Conservation (phyloP, 1,140 invertebrate species). For the Frieseomelitta varia region DNA sequence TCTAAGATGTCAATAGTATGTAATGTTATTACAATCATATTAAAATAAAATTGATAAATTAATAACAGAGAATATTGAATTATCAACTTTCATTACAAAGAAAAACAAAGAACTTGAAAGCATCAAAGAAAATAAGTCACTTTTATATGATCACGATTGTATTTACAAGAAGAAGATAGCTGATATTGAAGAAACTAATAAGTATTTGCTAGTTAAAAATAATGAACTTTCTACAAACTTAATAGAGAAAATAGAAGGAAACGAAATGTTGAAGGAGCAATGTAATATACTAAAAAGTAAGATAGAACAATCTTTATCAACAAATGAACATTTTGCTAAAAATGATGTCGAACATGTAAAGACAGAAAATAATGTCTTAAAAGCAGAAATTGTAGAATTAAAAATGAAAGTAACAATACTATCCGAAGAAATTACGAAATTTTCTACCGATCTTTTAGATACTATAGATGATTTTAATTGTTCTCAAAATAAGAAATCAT, state of each 20-base stretch:
- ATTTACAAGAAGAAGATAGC: slow-evolving; percentile 38
- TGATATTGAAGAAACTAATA: slow-evolving; percentile 34
- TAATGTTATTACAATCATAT: slow-evolving; percentile 52
- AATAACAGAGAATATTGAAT: slow-evolving; percentile 72
- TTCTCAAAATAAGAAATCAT: neutral
- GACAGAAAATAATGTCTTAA: slow-evolving; percentile 46
- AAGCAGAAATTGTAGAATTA: slow-evolving; percentile 50
- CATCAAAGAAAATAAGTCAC: slow-evolving; percentile 61
- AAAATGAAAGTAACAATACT: slow-evolving; percentile 40
- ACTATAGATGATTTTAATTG: neutral
- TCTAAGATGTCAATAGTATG: slow-evolving; percentile 6
- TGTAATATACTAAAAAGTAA: slow-evolving; percentile 35
- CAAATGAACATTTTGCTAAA: slow-evolving; percentile 3
- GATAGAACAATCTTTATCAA: slow-evolving; percentile 31
- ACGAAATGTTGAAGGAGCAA: slow-evolving; percentile 42
- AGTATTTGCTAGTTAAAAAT: slow-evolving; percentile 38
- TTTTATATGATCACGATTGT: slow-evolving; percentile 56
- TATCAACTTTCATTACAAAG: slow-evolving; percentile 60
- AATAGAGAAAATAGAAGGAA: slow-evolving; percentile 58
- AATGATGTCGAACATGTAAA: slow-evolving; percentile 41
- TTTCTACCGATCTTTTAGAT: slow-evolving; percentile 34
- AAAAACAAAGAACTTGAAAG: slow-evolving; percentile 55
- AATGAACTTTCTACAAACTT: slow-evolving; percentile 53
- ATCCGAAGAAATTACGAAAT: slow-evolving; percentile 46
- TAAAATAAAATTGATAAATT: slow-evolving; percentile 60